Percentiles rank a stretch among this genome's conserved stretches.
Evolutionary conservation across 2,888 invertebrate species (phyloP).

Genomic region (Loripinus fragilis): DNA sequence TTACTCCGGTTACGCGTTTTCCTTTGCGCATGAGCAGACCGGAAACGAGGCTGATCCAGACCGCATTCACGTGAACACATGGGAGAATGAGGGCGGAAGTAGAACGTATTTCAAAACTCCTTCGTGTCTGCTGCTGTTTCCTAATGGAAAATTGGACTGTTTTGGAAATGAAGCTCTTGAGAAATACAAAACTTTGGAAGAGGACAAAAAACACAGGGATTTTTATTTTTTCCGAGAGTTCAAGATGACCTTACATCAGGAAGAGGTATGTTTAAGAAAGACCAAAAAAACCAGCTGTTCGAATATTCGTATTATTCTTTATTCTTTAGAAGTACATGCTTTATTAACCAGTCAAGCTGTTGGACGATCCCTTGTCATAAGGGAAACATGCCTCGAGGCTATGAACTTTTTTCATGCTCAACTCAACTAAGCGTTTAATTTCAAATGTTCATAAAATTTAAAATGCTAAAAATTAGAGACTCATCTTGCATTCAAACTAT

Average conservation of each 20-base stretch:
- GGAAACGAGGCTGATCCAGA: not conserved
- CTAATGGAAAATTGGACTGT: slow-evolving; percentile 19
- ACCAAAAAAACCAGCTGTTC: too few relatives aligned
- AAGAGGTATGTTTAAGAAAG: slow-evolving; percentile 23
- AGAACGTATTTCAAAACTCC: slow-evolving; percentile 17
- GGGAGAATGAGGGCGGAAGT: slow-evolving; percentile 21
- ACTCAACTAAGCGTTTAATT: too few relatives aligned
- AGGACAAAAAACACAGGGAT: slow-evolving; percentile 10
- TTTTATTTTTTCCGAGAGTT: slow-evolving; percentile 39
- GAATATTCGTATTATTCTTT: too few relatives aligned
- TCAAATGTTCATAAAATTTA: too few relatives aligned
- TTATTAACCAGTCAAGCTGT: too few relatives aligned
- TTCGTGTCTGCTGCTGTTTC: slow-evolving; percentile 23
- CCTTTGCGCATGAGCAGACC: not conserved
- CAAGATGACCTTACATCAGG: slow-evolving; percentile 34
- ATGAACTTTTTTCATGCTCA: too few relatives aligned
- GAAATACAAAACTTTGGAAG: slow-evolving; percentile 18
- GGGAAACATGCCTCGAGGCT: too few relatives aligned
- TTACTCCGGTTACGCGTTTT: not conserved
- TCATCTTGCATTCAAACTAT: too few relatives aligned
- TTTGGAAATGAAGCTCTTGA: slow-evolving; percentile 27
- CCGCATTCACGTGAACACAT: slow-evolving; percentile 22
- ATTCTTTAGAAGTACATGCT: too few relatives aligned
- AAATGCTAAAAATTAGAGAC: too few relatives aligned
- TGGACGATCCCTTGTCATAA: too few relatives aligned